Evolutionary conservation across 2,888 invertebrate species (phyloP), one percentile per base, ranked within the genome.

Genomic region (Lepidochitona cinerea): DNA sequence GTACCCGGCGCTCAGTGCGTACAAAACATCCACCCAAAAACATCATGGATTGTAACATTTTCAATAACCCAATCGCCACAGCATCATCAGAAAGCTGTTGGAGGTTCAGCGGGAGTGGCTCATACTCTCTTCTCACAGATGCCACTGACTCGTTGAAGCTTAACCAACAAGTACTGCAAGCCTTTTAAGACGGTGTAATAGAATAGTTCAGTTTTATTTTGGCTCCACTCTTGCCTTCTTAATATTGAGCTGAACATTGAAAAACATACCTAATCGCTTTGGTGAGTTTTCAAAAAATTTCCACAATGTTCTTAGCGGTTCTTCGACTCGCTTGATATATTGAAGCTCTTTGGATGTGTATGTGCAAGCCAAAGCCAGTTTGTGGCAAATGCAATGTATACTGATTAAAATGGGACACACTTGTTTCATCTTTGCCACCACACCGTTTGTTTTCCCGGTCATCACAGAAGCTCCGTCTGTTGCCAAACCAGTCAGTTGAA

Each of bases 361-460:
- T 59, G 59, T 26, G 23, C 59, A 59, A 14, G 59, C 59, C 59
- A 59, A n/a, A 9, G 59, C 59, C n/a, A 59, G 59, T 59, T 26
- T 59, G 23, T 59, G 59, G 23, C 59, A 59, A 23, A 59, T n/a
- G 23, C 59, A 59, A 23, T 59, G n/a, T 9, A 26, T 23, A n/a
- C 23, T 23, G 9, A 59, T n/a, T 9, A 41, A 18, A 41, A 12
- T 12, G 41, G 41, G 41, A 18, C 41, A 12, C 18, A 41, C 41
- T 41, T 9, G 9, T 9, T 18, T 9, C 9, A 41, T 9, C 18
- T 41, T 41, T 12, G 41, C 41, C 41, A 18, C 41, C 9, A 41
- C 9, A 18, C 41, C 41, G 41, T 41, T 41, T 18, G 18, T 18
- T 41, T 18, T 9, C 18, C 41, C 41, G 41, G 18, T 9, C 41